Conservation (phyloP, 2,888 invertebrate species). For the Glaucopsyche alexis region DNA sequence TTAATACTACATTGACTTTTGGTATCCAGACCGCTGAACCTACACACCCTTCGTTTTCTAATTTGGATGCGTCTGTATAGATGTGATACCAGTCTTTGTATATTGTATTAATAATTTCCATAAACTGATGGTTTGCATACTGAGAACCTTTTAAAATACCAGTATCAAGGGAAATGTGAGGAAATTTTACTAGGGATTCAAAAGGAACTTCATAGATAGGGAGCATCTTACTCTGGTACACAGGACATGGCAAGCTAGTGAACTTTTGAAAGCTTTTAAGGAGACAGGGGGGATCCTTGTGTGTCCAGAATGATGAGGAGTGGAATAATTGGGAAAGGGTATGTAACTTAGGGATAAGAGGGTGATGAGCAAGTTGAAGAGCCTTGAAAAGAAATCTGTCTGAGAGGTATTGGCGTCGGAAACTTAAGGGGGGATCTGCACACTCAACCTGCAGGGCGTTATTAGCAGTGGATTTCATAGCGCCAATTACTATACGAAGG, state of each 20-base stretch:
- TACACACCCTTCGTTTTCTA: not conserved
- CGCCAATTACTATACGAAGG: too few relatives aligned
- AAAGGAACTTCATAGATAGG: not conserved
- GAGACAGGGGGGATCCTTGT: not conserved
- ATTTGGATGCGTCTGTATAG: conserved; percentile 7
- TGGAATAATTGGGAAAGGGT: not conserved
- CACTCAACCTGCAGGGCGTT: too few relatives aligned
- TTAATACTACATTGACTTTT: conserved; percentile 14
- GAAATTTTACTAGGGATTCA: not conserved
- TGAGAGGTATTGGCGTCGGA: not conserved
- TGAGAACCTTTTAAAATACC: not conserved
- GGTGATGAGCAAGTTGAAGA: conserved; percentile 1
- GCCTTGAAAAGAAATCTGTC: conserved; percentile 16
- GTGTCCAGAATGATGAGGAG: not conserved
- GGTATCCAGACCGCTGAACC: conserved; percentile 15
- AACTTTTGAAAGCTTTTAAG: not conserved
- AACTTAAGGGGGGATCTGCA: too few relatives aligned
- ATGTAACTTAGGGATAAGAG: not conserved
- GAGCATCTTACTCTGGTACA: not conserved
- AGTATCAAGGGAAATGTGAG: not conserved
- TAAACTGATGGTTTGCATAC: not conserved
- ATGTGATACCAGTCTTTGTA: conserved; percentile 8
- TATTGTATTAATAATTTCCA: not conserved
- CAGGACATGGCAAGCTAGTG: not conserved
- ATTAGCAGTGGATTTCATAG: too few relatives aligned